phyloP scores from a whole-genome alignment of 2,797 vertebrate species.

The Falco naumanni region DNA sequence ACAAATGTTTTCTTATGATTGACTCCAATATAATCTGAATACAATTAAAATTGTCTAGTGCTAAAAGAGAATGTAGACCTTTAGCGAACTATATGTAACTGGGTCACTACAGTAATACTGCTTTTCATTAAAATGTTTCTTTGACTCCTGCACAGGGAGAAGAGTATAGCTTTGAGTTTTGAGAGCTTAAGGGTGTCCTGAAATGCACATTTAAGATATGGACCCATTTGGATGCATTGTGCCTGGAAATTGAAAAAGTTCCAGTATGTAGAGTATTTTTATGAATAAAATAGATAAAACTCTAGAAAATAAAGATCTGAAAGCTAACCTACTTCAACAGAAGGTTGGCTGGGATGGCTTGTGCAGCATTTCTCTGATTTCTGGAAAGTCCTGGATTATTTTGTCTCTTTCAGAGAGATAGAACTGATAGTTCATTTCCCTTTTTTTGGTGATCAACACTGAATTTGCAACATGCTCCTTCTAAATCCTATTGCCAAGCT shows the following conservation, averaged over 20 bases:
- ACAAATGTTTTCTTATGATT: not conserved
- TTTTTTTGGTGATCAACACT: not conserved
- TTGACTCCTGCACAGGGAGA: not conserved
- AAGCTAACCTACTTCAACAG: not conserved
- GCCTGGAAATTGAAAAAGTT: not conserved
- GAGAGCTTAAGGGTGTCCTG: not conserved
- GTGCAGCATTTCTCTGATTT: not conserved
- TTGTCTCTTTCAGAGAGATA: not conserved
- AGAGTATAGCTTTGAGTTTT: not conserved
- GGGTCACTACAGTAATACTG: not conserved
- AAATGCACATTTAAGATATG: not conserved
- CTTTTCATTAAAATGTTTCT: not conserved
- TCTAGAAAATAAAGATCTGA: not conserved
- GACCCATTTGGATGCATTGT: not conserved
- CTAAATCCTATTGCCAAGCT: not conserved
- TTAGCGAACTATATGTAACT: not conserved
- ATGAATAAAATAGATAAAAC: not conserved
- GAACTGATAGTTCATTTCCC: not conserved
- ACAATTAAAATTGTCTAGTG: not conserved
- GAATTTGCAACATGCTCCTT: not conserved
- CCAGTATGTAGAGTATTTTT: not conserved
- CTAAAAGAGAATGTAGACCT: not conserved
- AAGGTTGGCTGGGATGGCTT: not conserved
- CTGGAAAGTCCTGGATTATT: not conserved
- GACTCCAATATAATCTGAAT: not conserved